Evolutionary conservation across 2,888 invertebrate species (phyloP), one percentile per base, ranked within the genome.

Genomic region (Drosophila anceps): DNA sequence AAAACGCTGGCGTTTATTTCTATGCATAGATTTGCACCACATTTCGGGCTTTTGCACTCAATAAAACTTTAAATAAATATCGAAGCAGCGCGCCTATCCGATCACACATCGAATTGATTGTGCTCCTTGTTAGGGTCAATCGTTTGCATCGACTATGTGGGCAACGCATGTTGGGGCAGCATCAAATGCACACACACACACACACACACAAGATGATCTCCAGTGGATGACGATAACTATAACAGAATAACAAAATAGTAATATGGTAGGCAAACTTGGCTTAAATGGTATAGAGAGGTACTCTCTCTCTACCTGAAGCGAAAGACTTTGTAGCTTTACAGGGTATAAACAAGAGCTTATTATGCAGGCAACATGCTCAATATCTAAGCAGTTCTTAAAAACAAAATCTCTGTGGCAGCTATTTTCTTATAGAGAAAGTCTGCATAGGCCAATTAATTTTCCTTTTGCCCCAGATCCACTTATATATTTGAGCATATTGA

Each of bases 21-120:
- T 46, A 63, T 81, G 90, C 81, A 88, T 86, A 73, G 78, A 85
- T 78, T 83, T 81, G 85, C 85, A 85, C 88, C 62, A 74, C 80
- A 80, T 88, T 88, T 75, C 54, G 27, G 37, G 54, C 72, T 76
- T 79, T 88, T 68, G 84, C 90, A 86, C 89, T 74, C 72, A 75
- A 90, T 90, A 88, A 86, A 90, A 73, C 67, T 73, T 63, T 70
- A 61, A 76, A 81, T 76, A 76, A 75, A 78, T 53, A 55, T 65
- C 24, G 39, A 13, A n/a, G 44, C 74, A 55, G 63, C 15, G 57
- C 61, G 61, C 62, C 72, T 31, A 48, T 61, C 54, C 74, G 80
- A 79, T 75, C 55, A 20, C 39, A 57, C 41, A 78, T 44, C 48
- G 44, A 74, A 24, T 59, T 58, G 18, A 51, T 54, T 64, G 37